These are phyloP conservation scores for Rallus crepitans DNA, from an alignment of 2,797 vertebrate genomes.

Conservation along the genomic window DNA sequence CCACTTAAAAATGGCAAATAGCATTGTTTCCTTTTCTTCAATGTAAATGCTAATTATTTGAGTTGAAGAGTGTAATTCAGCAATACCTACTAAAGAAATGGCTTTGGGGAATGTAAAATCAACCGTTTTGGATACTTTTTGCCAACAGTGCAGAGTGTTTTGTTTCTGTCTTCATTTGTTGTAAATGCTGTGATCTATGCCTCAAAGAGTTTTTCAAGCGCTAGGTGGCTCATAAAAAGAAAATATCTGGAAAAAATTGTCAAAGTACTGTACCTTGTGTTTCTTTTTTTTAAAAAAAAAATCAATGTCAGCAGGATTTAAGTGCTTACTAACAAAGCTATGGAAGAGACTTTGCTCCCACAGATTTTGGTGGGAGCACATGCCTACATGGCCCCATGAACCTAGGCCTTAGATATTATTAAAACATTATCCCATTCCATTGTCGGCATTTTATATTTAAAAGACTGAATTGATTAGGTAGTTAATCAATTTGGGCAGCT, in stretches of 20 bases:
- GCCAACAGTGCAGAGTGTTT: not conserved
- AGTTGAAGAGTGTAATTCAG: not conserved
- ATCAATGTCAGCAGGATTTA: not conserved
- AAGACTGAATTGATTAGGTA: not conserved
- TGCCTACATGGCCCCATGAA: not conserved
- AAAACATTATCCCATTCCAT: not conserved
- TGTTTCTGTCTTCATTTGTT: not conserved
- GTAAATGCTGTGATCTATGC: not conserved
- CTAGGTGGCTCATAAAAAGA: not conserved
- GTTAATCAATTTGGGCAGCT: not conserved
- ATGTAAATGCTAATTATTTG: not conserved
- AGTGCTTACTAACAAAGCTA: not conserved
- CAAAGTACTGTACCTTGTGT: not conserved
- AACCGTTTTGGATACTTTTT: not conserved
- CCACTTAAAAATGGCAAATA: not conserved
- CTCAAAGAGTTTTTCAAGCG: not conserved
- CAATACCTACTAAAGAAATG: not conserved
- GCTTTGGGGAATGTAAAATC: not conserved
- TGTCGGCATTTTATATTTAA: not conserved
- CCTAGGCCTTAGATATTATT: not conserved
- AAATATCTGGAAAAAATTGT: not conserved
- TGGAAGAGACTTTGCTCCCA: not conserved
- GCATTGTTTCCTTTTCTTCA: not conserved
- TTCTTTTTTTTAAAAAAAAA: not conserved
- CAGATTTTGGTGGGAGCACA: not conserved